Evolutionary conservation across 2,797 vertebrate species (phyloP).

Genomic region (Rhinoraja longicauda): DNA sequence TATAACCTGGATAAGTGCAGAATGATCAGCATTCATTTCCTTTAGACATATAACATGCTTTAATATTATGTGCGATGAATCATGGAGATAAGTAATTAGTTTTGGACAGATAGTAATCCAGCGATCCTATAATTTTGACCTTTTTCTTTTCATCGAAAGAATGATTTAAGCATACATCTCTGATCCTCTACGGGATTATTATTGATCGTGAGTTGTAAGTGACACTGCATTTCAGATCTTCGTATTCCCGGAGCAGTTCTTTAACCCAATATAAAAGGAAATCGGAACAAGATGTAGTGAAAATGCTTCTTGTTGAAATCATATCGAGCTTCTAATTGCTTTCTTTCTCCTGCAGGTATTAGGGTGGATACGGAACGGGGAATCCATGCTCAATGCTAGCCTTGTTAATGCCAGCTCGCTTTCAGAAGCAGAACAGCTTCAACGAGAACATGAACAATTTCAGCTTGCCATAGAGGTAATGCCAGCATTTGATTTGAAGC

Average conservation of each 20-base stretch:
- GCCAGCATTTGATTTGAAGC: neutral
- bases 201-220: conserved; percentile 1
- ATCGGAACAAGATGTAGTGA: neutral
- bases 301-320: neutral
- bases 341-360: conserved; percentile 66
- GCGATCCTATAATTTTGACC: neutral
- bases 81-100: neutral
- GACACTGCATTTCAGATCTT: neutral
- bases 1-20: neutral
- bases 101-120: neutral
- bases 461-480: conserved; percentile 94
- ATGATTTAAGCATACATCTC: neutral
- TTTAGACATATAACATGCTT: neutral
- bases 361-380: conserved; percentile 96
- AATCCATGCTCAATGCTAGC: conserved; percentile 95
- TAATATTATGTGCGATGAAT: neutral
- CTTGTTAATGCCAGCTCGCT: conserved; percentile 94
- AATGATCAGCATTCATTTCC: neutral
- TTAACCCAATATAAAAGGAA: neutral
- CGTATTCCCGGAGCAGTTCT: neutral
- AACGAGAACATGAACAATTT: conserved; percentile 94
- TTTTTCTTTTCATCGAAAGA: conserved; percentile 27
- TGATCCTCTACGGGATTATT: conserved; percentile 23
- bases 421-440: conserved; percentile 93
- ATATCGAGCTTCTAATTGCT: neutral